Percentiles rank a stretch among this genome's conserved stretches.
phyloP scores from a whole-genome alignment of 2,888 invertebrate genomes.

The Galerucella nymphaeae region DNA sequence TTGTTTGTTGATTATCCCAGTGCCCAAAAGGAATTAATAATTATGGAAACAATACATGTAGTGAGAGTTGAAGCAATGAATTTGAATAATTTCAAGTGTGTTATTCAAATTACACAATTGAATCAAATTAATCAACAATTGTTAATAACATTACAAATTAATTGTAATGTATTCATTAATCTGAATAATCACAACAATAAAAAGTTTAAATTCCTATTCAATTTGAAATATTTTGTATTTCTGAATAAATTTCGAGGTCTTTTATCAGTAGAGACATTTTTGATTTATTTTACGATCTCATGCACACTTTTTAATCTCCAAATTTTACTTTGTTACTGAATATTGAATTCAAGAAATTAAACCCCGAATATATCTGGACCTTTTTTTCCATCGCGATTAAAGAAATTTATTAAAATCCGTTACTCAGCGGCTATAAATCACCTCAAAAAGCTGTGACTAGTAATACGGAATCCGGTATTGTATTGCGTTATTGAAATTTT shows the following conservation, averaged over 20 bases:
- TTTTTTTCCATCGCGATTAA: constrained; percentile 4
- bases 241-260: not conserved
- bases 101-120: no score
- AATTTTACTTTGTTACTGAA: constrained; percentile 14
- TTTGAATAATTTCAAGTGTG: no score
- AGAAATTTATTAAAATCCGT: constrained; percentile 10
- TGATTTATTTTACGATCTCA: constrained; percentile 3
- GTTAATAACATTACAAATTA: no score
- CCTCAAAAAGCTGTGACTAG: not conserved
- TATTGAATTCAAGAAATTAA: constrained; percentile 20
- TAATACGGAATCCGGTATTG: not conserved
- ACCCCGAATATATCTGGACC: constrained; percentile 5
- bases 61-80: no score
- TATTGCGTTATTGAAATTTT: not conserved
- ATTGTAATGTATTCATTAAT: no score
- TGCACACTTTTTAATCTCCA: not conserved
- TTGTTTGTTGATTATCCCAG: no score
- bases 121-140: no score
- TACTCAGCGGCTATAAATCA: constrained; percentile 3
- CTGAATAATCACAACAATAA: no score
- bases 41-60: no score
- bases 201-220: no score
- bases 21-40: no score
- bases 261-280: not conserved
- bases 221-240: no score